Evolutionary conservation across 2,797 vertebrate species (phyloP).

Genomic region (Nannoperca obscura): DNA sequence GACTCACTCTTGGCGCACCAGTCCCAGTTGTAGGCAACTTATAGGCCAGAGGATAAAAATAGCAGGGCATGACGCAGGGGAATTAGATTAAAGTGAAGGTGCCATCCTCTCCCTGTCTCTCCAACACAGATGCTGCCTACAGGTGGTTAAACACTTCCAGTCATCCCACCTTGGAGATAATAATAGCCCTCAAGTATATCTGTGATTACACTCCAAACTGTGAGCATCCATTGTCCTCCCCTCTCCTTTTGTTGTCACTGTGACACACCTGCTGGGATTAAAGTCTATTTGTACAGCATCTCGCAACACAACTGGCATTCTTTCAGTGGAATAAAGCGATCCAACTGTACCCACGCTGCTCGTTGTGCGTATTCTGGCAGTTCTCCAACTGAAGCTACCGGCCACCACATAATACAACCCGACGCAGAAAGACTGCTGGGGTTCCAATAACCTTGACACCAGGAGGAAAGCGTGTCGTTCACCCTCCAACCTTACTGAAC

Average conservation of each 20-base stretch:
- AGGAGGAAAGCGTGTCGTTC: slow-evolving; percentile 3
- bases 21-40: slow-evolving; percentile 52
- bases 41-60: slow-evolving; percentile 76
- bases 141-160: slow-evolving; percentile 55
- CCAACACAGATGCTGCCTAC: slow-evolving; percentile 49
- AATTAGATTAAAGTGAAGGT: slow-evolving; percentile 78
- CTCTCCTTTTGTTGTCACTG: slow-evolving; percentile 4
- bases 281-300: background rate
- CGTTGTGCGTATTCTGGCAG: slow-evolving; percentile 14
- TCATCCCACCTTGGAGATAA: slow-evolving; percentile 16
- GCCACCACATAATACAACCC: slow-evolving; percentile 1
- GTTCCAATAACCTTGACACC: slow-evolving; percentile 25
- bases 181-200: background rate
- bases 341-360: slow-evolving; percentile 6
- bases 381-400: background rate
- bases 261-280: slow-evolving; percentile 43
- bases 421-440: background rate
- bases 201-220: slow-evolving; percentile 16
- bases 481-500: background rate
- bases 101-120: slow-evolving; percentile 66
- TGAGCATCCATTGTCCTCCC: background rate
- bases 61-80: slow-evolving; percentile 77
- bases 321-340: slow-evolving; percentile 3
- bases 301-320: background rate
- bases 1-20: slow-evolving; percentile 62